Percentiles rank a stretch among this genome's conserved stretches.
phyloP scores from a whole-genome alignment of 2,888 invertebrate genomes.

The Strigamia transsilvanica region DNA sequence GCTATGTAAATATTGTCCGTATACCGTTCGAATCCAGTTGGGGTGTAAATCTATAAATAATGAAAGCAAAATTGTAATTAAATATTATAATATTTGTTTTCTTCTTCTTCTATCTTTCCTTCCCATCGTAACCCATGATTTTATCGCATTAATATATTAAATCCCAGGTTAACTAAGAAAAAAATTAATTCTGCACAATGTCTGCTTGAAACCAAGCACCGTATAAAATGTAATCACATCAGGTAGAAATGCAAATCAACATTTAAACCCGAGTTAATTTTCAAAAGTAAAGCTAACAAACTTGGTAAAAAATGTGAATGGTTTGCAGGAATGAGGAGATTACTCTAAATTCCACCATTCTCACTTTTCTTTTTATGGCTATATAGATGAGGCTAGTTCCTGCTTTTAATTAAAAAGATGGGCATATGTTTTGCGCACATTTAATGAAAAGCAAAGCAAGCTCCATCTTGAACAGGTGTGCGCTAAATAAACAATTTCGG shows the following conservation, averaged over 20 bases:
- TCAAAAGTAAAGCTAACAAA: constrained; percentile 7
- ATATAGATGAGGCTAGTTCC: constrained; percentile 11
- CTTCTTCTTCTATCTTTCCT: too few relatives aligned
- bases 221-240: constrained; percentile 2
- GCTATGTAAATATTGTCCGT: constrained; percentile 70
- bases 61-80: neutral
- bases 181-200: neutral
- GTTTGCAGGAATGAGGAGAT: neutral
- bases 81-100: neutral
- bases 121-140: neutral
- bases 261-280: constrained; percentile 25
- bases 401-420: constrained; percentile 39
- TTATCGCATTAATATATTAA: neutral
- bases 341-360: constrained; percentile 10
- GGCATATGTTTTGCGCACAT: constrained; percentile 28
- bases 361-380: constrained; percentile 13
- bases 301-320: neutral
- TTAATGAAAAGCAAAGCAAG: constrained; percentile 19
- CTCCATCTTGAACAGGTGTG: constrained; percentile 1
- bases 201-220: neutral
- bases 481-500: neutral
- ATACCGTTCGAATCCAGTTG: constrained; percentile 73
- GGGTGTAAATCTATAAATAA: constrained; percentile 69
- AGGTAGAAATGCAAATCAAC: constrained; percentile 25
- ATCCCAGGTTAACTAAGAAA: neutral